phyloP scores from a whole-genome alignment of 1,140 invertebrate species.

The Bombus fervidus region DNA sequence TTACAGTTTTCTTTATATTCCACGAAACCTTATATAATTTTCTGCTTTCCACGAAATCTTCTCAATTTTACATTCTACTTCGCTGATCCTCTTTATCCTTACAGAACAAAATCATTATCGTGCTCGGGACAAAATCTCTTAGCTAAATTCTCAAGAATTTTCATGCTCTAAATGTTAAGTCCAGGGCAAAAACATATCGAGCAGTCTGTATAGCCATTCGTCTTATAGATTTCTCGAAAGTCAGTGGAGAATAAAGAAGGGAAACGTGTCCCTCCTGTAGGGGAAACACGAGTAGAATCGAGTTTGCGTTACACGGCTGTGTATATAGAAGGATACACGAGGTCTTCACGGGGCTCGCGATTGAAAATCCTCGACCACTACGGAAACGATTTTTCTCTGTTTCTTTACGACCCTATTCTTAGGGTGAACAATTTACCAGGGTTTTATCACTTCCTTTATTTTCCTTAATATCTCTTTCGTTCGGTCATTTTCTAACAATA shows the following conservation, averaged over 20 bases:
- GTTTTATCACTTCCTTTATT: not conserved
- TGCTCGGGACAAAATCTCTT: too few species aligned
- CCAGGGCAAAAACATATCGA: not conserved
- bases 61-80: not conserved
- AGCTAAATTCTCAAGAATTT: not conserved
- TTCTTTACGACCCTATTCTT: not conserved
- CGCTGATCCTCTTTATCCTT: not conserved
- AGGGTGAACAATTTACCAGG: not conserved
- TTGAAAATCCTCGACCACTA: constrained; percentile 9
- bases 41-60: not conserved
- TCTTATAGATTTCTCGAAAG: constrained; percentile 23
- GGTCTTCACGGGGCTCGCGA: not conserved
- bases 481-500: too few species aligned
- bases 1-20: not conserved
- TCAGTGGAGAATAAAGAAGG: not conserved
- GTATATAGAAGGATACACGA: not conserved
- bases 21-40: not conserved
- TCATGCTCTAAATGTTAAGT: constrained; percentile 11
- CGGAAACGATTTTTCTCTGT: not conserved
- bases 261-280: not conserved
- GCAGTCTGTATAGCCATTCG: not conserved
- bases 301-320: not conserved
- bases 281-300: not conserved
- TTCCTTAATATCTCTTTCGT: not conserved
- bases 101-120: not conserved